These are phyloP conservation scores for Ochotona curzoniae DNA, from an alignment of 2,113 vertebrate species.

Conservation along the genomic window DNA sequence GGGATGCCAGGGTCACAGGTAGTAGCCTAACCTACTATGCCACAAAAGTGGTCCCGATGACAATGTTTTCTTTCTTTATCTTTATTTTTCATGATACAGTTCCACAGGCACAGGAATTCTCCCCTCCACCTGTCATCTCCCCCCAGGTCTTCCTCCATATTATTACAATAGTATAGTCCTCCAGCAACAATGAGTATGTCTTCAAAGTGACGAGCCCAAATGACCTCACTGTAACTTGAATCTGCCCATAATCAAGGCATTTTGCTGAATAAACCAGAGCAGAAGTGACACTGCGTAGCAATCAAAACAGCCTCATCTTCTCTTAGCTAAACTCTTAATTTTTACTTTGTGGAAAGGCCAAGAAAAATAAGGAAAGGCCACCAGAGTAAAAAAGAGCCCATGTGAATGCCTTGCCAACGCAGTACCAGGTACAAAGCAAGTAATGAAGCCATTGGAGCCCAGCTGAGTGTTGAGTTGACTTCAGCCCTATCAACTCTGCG, in stretches of 20 bases:
- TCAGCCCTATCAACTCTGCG: neutral
- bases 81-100: too few relatives aligned
- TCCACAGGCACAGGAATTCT: too few relatives aligned
- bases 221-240: neutral
- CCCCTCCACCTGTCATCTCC: too few relatives aligned
- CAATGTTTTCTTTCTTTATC: too few relatives aligned
- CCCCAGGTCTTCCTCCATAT: too few relatives aligned
- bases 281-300: neutral
- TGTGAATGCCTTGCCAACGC: neutral
- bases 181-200: too few relatives aligned
- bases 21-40: too few relatives aligned
- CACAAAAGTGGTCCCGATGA: too few relatives aligned
- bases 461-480: neutral
- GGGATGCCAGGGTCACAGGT: too few relatives aligned
- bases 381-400: neutral
- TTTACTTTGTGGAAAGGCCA: neutral
- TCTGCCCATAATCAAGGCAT: neutral
- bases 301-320: neutral
- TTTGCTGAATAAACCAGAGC: constrained; percentile 9
- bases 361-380: neutral
- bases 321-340: neutral
- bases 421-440: neutral
- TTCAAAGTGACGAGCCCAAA: neutral
- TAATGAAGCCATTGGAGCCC: neutral
- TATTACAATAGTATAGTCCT: too few relatives aligned